Percentiles rank a stretch among this genome's conserved stretches.
Evolutionary conservation across 2,888 invertebrate species (phyloP).

Genomic region (Calameuta pallipes): DNA sequence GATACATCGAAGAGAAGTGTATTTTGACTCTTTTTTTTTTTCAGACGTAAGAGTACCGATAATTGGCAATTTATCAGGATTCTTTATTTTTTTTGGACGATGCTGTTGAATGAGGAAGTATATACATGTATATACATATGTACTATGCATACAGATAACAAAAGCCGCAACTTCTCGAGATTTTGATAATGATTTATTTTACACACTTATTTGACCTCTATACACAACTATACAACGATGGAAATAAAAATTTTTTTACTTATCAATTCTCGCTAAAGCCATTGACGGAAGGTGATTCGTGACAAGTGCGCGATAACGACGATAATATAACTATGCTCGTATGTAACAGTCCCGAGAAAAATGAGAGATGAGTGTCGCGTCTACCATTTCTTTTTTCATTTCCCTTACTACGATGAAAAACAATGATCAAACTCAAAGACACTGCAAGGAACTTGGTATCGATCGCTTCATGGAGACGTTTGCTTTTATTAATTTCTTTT

Average conservation of each 20-base stretch:
- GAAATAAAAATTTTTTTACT: conserved; percentile 52
- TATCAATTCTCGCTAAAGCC: neutral
- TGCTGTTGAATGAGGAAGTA: neutral
- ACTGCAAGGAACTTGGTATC: neutral
- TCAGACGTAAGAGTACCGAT: neutral
- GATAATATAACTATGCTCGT: conserved; percentile 7
- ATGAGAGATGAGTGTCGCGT: neutral
- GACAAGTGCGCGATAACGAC: conserved; percentile 1
- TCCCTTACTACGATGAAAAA: neutral
- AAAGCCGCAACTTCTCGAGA: conserved; percentile 6
- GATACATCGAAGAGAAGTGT: neutral
- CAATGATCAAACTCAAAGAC: neutral
- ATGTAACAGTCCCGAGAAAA: neutral
- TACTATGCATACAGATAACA: neutral
- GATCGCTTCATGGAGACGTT: neutral
- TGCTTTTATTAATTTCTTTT: neutral
- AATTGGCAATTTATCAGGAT: neutral
- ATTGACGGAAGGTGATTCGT: conserved; percentile 3
- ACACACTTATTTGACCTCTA: conserved; percentile 64
- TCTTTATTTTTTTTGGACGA: neutral
- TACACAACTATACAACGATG: conserved; percentile 66
- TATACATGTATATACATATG: neutral
- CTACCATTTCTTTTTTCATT: neutral
- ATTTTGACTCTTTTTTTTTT: neutral
- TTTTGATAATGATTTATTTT: conserved; percentile 62